phyloP scores from a whole-genome alignment of 1,140 invertebrate species.

The Apis mellifera region DNA sequence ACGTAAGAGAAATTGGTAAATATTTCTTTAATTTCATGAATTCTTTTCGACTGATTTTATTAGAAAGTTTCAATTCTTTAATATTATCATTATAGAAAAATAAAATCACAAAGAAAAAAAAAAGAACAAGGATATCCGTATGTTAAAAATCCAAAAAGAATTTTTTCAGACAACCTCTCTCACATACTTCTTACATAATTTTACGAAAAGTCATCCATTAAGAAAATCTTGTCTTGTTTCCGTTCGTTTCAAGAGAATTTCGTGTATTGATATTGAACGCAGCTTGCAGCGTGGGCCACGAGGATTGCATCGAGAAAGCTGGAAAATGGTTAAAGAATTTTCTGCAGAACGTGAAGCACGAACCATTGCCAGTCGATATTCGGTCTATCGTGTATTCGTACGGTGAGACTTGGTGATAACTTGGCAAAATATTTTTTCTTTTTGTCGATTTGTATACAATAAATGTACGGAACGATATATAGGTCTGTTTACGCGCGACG shows the following conservation, averaged over 20 bases:
- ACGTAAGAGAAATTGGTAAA: no score
- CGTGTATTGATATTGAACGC: slow-evolving; percentile 82
- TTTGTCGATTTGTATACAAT: neutral
- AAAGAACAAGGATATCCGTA: no score
- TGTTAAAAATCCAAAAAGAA: neutral
- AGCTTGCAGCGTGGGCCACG: slow-evolving; percentile 82
- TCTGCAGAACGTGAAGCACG: neutral
- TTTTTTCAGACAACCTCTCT: neutral
- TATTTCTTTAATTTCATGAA: no score
- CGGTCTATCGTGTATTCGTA: slow-evolving; percentile 43
- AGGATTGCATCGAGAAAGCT: slow-evolving; percentile 82
- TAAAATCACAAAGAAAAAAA: no score
- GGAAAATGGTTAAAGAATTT: slow-evolving; percentile 77
- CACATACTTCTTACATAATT: neutral
- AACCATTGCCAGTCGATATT: slow-evolving; percentile 14
- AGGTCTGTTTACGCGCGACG: slow-evolving; percentile 38
- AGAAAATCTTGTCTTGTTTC: slow-evolving; percentile 6
- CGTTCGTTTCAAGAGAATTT: slow-evolving; percentile 76
- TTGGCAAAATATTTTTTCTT: slow-evolving; percentile 1
- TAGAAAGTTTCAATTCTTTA: no score
- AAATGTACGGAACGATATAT: neutral
- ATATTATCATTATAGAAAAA: no score
- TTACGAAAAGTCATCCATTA: neutral
- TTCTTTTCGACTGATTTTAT: no score
- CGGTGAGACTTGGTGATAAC: slow-evolving; percentile 28